These are phyloP conservation scores for Pholis gunnellus DNA, from an alignment of 2,113 vertebrate species.

Conservation along the genomic window DNA sequence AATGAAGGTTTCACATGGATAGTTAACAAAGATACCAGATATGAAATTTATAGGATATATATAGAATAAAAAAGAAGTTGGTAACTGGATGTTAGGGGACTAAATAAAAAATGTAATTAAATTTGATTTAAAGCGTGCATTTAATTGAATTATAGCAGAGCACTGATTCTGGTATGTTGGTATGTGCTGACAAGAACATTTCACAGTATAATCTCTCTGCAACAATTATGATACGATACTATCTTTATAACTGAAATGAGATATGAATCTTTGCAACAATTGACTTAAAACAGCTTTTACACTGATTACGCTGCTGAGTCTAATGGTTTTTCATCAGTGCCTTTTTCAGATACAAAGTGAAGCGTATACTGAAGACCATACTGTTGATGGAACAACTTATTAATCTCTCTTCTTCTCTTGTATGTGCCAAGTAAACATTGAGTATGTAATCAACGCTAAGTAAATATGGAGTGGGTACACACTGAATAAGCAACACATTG, in stretches of 20 bases:
- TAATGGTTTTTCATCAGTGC: background rate
- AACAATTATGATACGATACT: background rate
- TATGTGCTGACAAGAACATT: slow-evolving; percentile 1
- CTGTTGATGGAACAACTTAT: background rate
- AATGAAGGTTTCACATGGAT: background rate
- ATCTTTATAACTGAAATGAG: slow-evolving; percentile 5
- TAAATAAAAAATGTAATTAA: background rate
- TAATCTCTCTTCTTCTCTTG: background rate
- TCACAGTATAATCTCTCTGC: background rate
- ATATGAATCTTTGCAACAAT: slow-evolving; percentile 13
- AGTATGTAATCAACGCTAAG: background rate
- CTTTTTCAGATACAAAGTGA: background rate
- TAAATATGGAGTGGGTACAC: background rate
- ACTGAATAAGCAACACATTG: background rate
- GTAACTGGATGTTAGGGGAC: background rate
- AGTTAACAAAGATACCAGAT: background rate
- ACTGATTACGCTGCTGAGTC: background rate
- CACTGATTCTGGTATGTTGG: background rate
- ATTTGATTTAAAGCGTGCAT: background rate
- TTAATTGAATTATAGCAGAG: slow-evolving; percentile 3
- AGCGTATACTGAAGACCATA: background rate
- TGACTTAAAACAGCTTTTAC: background rate
- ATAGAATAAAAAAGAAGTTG: background rate
- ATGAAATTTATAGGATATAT: background rate
- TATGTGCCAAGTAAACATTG: background rate